Conservation (phyloP, 2,888 invertebrate species). For the Nymphalis polychloros region DNA sequence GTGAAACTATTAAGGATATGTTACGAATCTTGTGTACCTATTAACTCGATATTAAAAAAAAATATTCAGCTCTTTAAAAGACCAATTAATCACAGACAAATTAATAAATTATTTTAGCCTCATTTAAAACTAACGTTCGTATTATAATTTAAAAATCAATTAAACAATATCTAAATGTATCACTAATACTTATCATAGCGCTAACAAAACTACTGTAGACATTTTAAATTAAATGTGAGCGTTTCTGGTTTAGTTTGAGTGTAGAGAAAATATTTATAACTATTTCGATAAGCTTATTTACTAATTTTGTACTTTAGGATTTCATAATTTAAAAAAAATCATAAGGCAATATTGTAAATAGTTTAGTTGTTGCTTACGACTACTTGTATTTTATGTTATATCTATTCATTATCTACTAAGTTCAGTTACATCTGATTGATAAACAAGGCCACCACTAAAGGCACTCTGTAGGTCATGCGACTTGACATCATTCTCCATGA, state of each 20-base stretch:
- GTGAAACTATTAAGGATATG: neutral
- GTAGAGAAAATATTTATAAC: constrained; percentile 28
- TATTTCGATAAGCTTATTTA: constrained; percentile 36
- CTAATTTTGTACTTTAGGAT: constrained; percentile 68
- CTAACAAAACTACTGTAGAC: constrained; percentile 21
- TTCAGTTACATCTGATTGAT: constrained; percentile 53
- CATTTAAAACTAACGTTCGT: constrained; percentile 37
- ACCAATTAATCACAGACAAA: constrained; percentile 49
- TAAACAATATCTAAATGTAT: neutral
- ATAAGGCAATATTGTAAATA: constrained; percentile 26
- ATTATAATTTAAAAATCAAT: constrained; percentile 11
- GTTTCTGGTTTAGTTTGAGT: neutral
- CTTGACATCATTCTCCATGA: constrained; percentile 56
- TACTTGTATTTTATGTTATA: constrained; percentile 26
- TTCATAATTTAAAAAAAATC: constrained; percentile 37
- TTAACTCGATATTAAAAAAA: constrained; percentile 14
- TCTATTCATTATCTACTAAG: constrained; percentile 47
- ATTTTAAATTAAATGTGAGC: neutral
- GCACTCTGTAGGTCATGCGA: constrained; percentile 70
- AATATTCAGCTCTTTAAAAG: constrained; percentile 45
- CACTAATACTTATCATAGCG: constrained; percentile 20
- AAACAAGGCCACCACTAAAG: constrained; percentile 68
- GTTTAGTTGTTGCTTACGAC: constrained; percentile 42
- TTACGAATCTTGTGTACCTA: neutral
- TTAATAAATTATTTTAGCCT: constrained; percentile 49